phyloP scores from a whole-genome alignment of 2,888 invertebrate genomes.

The Drosophila picticornis region DNA sequence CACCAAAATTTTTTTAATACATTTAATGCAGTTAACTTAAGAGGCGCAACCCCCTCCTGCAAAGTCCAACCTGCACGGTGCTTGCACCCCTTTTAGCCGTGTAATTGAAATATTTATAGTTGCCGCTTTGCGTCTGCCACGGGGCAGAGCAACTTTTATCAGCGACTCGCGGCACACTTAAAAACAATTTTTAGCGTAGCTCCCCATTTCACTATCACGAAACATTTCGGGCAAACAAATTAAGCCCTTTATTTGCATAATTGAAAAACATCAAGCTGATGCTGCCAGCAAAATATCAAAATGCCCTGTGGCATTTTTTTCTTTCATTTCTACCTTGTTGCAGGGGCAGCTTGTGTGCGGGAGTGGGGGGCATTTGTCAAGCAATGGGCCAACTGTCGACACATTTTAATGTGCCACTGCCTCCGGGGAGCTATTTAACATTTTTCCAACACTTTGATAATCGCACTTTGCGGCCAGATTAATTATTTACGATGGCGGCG shows the following conservation, averaged over 20 bases:
- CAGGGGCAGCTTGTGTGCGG: conserved; percentile 23
- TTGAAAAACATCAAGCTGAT: conserved; percentile 77
- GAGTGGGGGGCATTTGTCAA: conserved; percentile 16
- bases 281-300: conserved; percentile 72
- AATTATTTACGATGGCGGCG: conserved; percentile 76
- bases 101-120: conserved; percentile 81
- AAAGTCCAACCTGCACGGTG: not conserved
- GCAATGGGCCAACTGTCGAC: conserved; percentile 60
- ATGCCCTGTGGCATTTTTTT: conserved; percentile 44
- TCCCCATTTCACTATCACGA: not conserved
- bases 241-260: conserved; percentile 83
- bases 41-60: not conserved
- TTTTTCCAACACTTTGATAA: conserved; percentile 81
- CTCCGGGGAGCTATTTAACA: conserved; percentile 78
- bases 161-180: conserved; percentile 65
- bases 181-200: conserved; percentile 68
- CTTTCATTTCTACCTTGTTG: conserved; percentile 11
- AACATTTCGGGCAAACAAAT: conserved; percentile 64
- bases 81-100: conserved; percentile 33
- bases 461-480: conserved; percentile 80
- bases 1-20: conserved; percentile 52
- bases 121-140: conserved; percentile 53
- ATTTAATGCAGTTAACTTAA: conserved; percentile 76
- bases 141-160: conserved; percentile 60
- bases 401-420: conserved; percentile 69